A percentile compares a stretch with the other conserved stretches of the same genome.
Evolutionary conservation across 2,113 vertebrate species (phyloP).

Genomic region (Leucoraja erinaceus): DNA sequence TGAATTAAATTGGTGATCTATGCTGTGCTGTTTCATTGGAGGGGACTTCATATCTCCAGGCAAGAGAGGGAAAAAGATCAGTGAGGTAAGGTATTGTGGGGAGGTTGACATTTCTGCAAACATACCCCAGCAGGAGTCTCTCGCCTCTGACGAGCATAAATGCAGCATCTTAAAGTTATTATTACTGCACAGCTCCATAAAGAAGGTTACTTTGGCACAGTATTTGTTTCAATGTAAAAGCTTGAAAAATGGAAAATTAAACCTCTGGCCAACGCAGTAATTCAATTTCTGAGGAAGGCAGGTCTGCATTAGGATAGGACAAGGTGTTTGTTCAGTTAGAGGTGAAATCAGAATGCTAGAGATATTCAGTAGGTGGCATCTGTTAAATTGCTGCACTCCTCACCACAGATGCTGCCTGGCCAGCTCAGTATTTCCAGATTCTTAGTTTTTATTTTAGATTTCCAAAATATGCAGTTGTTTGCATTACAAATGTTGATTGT

Average conservation of each 20-base stretch:
- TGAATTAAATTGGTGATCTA: not conserved
- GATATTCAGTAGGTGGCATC: too few species aligned
- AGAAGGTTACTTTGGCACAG: not conserved
- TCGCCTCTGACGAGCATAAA: not conserved
- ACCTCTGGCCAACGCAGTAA: not conserved
- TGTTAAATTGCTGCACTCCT: too few species aligned
- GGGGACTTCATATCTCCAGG: not conserved
- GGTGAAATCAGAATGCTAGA: too few species aligned
- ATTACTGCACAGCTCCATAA: not conserved
- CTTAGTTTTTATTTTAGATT: too few species aligned
- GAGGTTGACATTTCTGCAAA: not conserved
- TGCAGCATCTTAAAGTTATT: not conserved
- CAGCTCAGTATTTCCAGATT: too few species aligned
- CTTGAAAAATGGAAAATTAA: not conserved
- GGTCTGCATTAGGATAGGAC: not conserved
- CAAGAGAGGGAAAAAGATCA: not conserved
- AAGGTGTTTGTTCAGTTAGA: not conserved
- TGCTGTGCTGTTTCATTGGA: not conserved
- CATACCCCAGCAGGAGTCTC: not conserved
- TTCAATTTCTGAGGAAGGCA: not conserved
- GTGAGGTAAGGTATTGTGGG: not conserved
- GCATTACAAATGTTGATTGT: too few species aligned
- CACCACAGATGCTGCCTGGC: too few species aligned
- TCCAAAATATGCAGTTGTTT: too few species aligned
- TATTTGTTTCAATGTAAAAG: not conserved